phyloP scores from a whole-genome alignment of 2,797 vertebrate species.

The Pelobates cultripes region DNA sequence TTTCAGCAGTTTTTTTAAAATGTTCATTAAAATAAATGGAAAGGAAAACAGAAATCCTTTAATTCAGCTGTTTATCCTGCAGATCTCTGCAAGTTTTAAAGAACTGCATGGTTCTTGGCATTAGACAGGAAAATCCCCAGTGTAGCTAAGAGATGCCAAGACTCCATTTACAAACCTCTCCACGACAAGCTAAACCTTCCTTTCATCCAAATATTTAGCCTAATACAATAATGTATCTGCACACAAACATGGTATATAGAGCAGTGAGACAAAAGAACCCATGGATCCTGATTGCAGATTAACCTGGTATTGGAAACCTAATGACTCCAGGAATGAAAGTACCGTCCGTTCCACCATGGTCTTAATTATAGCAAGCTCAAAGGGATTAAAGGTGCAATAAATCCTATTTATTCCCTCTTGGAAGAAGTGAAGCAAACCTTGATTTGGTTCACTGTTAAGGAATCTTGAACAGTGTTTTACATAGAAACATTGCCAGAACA shows the following conservation, averaged over 20 bases:
- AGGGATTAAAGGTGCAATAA: too few species aligned
- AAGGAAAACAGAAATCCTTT: constrained; percentile 26
- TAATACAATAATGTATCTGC: constrained; percentile 32
- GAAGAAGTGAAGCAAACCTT: too few species aligned
- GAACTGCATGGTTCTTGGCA: constrained; percentile 49
- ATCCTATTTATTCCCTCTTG: too few species aligned
- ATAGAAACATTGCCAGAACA: too few species aligned
- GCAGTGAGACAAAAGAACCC: constrained; percentile 1
- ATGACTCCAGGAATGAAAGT: not conserved
- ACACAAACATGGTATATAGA: constrained; percentile 45
- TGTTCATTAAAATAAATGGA: not conserved
- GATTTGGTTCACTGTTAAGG: too few species aligned
- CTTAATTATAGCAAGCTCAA: too few species aligned
- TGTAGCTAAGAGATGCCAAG: constrained; percentile 51
- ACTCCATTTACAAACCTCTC: constrained; percentile 47
- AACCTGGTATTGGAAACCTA: not conserved
- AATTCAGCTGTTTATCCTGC: constrained; percentile 50
- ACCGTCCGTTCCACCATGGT: not conserved
- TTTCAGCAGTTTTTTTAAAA: not conserved
- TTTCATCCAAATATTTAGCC: constrained; percentile 53
- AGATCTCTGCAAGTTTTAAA: constrained; percentile 45
- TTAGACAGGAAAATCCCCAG: constrained; percentile 45
- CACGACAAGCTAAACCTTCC: constrained; percentile 45
- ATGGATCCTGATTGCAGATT: not conserved
- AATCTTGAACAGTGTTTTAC: too few species aligned